Conservation (phyloP, 2,797 vertebrate genomes). For the Masticophis lateralis region DNA sequence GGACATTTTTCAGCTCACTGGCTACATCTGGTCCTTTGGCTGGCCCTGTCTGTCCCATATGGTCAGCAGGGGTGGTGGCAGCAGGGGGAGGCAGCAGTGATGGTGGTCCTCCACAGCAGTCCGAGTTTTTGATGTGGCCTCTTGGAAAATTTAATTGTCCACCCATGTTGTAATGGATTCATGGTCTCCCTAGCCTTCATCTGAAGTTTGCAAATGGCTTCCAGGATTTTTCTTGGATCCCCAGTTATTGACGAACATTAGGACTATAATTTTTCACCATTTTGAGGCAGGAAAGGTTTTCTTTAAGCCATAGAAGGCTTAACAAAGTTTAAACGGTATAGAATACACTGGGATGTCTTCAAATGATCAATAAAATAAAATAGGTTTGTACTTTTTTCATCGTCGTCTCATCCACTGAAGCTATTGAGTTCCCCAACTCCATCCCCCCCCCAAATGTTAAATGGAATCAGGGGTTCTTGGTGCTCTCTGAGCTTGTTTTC, state of each 20-base stretch:
- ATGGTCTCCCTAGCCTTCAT: not conserved
- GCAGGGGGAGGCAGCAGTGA: no score
- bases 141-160: no score
- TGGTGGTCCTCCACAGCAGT: no score
- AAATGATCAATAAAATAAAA: not conserved
- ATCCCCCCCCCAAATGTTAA: not conserved
- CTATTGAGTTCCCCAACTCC: not conserved
- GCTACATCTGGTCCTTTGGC: no score
- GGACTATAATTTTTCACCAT: not conserved
- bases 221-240: not conserved
- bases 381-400: not conserved
- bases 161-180: not conserved
- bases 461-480: not conserved
- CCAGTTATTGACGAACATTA: not conserved
- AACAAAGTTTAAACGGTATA: not conserved
- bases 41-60: no score
- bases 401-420: not conserved
- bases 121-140: no score
- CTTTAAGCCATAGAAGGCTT: not conserved
- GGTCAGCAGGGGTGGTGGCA: no score
- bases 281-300: not conserved
- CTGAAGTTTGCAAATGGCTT: not conserved
- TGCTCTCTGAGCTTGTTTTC: not conserved
- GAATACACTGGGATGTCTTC: not conserved
- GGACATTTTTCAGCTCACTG: no score